Evolutionary conservation across 2,797 vertebrate species (phyloP), one percentile per base, ranked within the genome.

Genomic region (Haliaeetus vocifer): DNA sequence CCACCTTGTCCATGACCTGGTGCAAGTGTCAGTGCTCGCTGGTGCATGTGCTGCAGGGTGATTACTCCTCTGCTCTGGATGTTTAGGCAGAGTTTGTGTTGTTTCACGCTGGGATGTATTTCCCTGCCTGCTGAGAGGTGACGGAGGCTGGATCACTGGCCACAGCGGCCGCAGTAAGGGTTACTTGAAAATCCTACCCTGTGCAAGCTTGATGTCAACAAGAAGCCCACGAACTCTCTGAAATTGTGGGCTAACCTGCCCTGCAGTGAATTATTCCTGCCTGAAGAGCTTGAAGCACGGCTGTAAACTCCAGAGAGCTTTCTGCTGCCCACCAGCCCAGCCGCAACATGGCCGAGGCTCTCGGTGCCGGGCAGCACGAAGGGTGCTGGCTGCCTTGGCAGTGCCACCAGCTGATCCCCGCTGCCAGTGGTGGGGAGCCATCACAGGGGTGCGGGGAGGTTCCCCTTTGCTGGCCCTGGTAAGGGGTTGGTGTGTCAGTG

Each of bases 281-380:
- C 42, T 2, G 3, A 71, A 49, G 42, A 56, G 26, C 33, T 33
- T 44, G 67, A 50, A 72, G 22, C 21, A 33, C 5, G 10, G 22
- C 59, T 65, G 37, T 73, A 88, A 65, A 44, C 15, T 18, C 26
- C 19, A 8, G 33, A 50, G 37, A 56, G 22, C 47, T 70, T 47
- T 63, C 40, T 1, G 6, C 44, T 72, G 67, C 33, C 67, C 37
- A 38, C 13, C 37, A 42, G 44, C 44, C 37, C 62, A 58, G 61
- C 45, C 3, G 3, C 0, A 1, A n/a, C 68, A 65, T 3, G 2
- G 35, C 19, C 0, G 0, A 20, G 29, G 19, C 42, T 83, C 58
- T 26, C 1, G 0, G 58, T 45, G 28, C 14, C 1, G 0, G 56
- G 33, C n/a, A 38, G 58, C 40, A 37, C 0, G 19, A 63, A 33